Evolutionary conservation across 2,888 invertebrate species (phyloP).

Genomic region (Dolichomitus sp.): DNA sequence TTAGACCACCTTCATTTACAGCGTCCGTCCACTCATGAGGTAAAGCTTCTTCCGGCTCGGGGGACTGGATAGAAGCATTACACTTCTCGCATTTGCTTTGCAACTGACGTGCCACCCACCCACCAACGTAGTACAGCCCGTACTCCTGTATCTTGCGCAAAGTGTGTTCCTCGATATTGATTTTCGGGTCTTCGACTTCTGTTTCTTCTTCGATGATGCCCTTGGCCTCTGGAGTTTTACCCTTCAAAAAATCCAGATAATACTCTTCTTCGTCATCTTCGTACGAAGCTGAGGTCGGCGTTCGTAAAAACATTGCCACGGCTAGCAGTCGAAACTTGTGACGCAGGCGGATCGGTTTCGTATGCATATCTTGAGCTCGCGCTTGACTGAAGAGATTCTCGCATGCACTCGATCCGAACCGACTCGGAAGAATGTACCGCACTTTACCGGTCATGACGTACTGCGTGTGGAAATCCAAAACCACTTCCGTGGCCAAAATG

Average conservation of each 20-base stretch:
- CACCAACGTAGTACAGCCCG: not conserved
- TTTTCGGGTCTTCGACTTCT: slow-evolving; percentile 7
- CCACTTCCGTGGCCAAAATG: no score
- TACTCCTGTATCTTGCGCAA: not conserved
- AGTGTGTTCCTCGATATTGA: not conserved
- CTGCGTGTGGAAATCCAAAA: slow-evolving; percentile 4
- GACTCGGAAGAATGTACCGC: slow-evolving; percentile 2
- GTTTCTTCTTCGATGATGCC: slow-evolving; percentile 4
- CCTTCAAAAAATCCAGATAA: not conserved
- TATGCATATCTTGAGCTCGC: not conserved
- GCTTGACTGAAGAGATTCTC: slow-evolving; percentile 3
- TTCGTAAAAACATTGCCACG: slow-evolving; percentile 1
- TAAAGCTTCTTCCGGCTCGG: slow-evolving; percentile 8
- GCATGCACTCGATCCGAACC: slow-evolving; percentile 1
- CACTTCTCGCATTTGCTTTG: not conserved
- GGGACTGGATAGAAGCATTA: slow-evolving; percentile 8
- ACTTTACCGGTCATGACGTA: slow-evolving; percentile 6
- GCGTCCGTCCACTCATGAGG: no score
- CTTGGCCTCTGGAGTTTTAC: slow-evolving; percentile 2
- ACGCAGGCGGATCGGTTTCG: slow-evolving; percentile 8
- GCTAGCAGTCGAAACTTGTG: slow-evolving; percentile 4
- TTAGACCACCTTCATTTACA: not conserved
- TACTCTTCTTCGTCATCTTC: slow-evolving; percentile 2
- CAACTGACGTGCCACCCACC: slow-evolving; percentile 7
- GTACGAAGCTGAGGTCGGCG: slow-evolving; percentile 8